Evolutionary conservation across 2,113 vertebrate genomes (phyloP).

Genomic region (Colinus virginianus): DNA sequence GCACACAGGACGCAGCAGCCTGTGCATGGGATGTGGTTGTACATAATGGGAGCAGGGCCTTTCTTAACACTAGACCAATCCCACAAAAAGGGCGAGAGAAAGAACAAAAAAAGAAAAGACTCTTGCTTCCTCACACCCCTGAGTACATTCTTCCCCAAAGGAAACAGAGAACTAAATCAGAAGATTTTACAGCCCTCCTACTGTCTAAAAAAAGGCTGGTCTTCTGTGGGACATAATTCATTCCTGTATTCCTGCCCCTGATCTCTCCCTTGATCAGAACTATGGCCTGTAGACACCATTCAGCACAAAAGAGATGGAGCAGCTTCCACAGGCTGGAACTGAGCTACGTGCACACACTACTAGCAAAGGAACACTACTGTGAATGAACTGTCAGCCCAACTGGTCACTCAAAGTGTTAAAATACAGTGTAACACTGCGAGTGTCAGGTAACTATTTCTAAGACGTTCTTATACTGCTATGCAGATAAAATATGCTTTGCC

Average conservation of each 20-base stretch:
- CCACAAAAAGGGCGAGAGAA: neutral
- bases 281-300: neutral
- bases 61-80: neutral
- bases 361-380: neutral
- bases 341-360: neutral
- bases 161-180: neutral
- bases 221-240: neutral
- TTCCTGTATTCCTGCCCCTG: fast-evolving
- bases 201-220: neutral
- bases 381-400: neutral
- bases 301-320: neutral
- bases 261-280: neutral
- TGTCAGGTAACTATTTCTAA: neutral
- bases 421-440: fast-evolving
- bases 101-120: neutral
- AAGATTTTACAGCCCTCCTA: neutral
- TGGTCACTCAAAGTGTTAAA: neutral
- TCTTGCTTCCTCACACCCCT: neutral
- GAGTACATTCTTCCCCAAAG: neutral
- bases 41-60: neutral
- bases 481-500: fast-evolving
- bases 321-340: neutral
- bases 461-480: neutral
- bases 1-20: neutral
- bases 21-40: neutral